Evolutionary conservation across 2,113 vertebrate species (phyloP).

Genomic region (Gallinago media): DNA sequence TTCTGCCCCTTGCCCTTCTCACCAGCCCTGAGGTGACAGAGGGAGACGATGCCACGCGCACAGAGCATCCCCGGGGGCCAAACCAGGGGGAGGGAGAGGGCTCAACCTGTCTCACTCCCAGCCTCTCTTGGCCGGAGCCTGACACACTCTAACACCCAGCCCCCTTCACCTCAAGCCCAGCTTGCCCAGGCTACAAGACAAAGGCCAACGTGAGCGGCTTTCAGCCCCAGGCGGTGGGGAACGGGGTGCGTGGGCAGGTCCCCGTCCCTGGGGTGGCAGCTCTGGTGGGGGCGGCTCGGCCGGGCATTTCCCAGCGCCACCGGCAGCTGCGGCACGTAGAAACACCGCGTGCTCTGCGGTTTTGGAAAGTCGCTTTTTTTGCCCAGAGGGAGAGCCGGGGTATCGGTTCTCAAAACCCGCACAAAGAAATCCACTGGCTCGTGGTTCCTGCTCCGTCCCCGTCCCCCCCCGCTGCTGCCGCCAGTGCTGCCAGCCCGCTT

Average conservation of each 20-base stretch:
- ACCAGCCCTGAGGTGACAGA: neutral
- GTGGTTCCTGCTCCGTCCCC: neutral
- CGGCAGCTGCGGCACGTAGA: neutral
- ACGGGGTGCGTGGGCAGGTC: fast-evolving
- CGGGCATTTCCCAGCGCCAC: neutral
- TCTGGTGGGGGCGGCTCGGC: neutral
- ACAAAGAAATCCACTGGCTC: neutral
- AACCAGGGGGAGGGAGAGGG: fast-evolving
- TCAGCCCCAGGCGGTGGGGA: fast-evolving
- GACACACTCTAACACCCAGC: fast-evolving
- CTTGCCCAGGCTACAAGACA: neutral
- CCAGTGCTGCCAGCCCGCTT: neutral
- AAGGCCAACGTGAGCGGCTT: neutral
- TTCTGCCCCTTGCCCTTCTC: neutral
- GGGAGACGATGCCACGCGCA: fast-evolving
- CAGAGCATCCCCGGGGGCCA: neutral
- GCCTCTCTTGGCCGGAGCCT: neutral
- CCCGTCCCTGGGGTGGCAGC: fast-evolving
- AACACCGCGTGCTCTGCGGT: neutral
- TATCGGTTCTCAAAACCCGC: conserved; percentile 56
- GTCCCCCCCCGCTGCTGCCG: fast-evolving
- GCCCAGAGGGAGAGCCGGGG: neutral
- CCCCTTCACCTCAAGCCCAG: fast-evolving
- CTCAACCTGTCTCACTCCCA: too few species aligned
- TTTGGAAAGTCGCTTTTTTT: conserved; percentile 57